Conservation (phyloP, 2,888 invertebrate species). For the Cerceris ruficornis region DNA sequence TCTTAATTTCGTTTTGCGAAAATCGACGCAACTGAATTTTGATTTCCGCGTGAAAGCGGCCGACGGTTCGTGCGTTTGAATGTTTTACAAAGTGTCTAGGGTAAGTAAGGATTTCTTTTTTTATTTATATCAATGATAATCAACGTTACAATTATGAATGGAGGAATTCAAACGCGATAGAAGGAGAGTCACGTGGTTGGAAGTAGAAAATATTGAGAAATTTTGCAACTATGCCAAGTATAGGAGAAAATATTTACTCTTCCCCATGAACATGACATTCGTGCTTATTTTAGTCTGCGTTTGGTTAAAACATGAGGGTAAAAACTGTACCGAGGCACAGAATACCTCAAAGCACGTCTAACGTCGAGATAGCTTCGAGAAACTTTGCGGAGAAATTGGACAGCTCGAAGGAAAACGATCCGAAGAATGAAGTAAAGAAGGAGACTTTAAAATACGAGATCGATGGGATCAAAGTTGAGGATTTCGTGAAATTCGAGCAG, state of each 20-base stretch:
- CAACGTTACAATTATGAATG: not conserved
- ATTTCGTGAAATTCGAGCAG: not conserved
- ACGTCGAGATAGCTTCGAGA: conserved; percentile 14
- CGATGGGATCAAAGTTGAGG: not conserved
- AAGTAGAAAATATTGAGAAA: too few relatives aligned
- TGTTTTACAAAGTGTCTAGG: not conserved
- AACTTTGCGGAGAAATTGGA: not conserved
- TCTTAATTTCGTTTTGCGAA: not conserved
- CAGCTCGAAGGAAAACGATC: not conserved
- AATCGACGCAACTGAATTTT: not conserved
- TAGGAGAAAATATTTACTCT: too few relatives aligned
- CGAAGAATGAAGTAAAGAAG: not conserved
- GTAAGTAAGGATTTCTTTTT: not conserved
- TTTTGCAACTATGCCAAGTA: too few relatives aligned
- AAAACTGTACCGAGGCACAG: conserved; percentile 73
- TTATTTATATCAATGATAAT: not conserved
- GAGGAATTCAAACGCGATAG: too few relatives aligned
- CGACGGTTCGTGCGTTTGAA: not conserved
- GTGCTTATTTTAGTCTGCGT: not conserved
- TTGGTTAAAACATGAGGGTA: conserved; percentile 71
- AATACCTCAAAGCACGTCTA: conserved; percentile 19
- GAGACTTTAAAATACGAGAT: not conserved
- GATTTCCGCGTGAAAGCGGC: not conserved
- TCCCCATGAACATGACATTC: not conserved
- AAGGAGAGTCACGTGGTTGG: too few relatives aligned